Base-by-base conservation (phyloP, 1,140 invertebrate genomes). In the Diorhabda carinulata region DNA sequence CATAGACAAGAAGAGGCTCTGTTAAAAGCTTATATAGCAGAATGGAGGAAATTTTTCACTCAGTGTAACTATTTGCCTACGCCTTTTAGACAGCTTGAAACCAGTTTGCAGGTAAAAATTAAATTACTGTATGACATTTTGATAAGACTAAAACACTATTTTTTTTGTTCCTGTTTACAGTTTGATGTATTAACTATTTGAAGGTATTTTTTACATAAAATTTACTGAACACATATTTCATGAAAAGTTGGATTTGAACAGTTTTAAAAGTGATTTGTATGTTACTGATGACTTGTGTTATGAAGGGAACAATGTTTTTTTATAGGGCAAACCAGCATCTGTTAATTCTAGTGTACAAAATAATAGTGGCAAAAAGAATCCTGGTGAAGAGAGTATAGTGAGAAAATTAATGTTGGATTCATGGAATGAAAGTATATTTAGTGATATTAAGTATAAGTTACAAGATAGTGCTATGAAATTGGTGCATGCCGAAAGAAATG, bases 391-490 rank as follows among this genome's bases (percentile, higher is more conserved):
- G 77, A 95, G 92, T 83, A 90, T 96, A 73, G 95, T 98, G 52
- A 87, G 94, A 42, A 87, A 98, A 88, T 82, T 98, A 61, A 98
- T 99, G 97, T 84, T 98, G 71, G 96, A 98, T 81, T 96, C 92
- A 74, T 99, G 97, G 97, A 98, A 98, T 85, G 90, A 94, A 80
- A 96, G 93, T 81, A 98, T 99, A 78, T 99, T 99, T 84, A 89
- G 88, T 78, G 93, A 97, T 81, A 98, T 98, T 71, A 96, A 98
- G 82, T 90, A 96, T 78, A 87, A 93, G 71, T 84, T 99, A 45
- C 96, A 98, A 82, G 93, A 96, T 81, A 96, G 95, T 74, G 97
- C 97, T 5, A 98, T 99, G 96, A 96, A 97, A 83, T 86, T 99
- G 70, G 94, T 99, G 7, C 91, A 97, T 81, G 91, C 94, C 5